A percentile compares a stretch with the other conserved stretches of the same genome.
Evolutionary conservation across 2,113 vertebrate genomes (phyloP).

Genomic region (Psilopsiagon aurifrons): DNA sequence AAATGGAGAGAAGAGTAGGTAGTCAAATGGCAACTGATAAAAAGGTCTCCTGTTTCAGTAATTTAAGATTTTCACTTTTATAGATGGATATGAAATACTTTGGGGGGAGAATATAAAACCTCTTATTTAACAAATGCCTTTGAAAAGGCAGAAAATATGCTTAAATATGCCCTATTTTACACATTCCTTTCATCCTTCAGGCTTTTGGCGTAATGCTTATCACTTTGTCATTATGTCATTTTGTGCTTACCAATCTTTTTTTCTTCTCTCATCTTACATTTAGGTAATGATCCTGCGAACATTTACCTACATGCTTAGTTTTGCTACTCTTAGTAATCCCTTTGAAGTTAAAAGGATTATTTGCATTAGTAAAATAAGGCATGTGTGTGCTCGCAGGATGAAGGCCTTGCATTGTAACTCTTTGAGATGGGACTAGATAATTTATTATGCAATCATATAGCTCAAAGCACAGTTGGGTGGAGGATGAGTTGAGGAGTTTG

Average conservation of each 20-base stretch:
- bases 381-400: conserved; percentile 11
- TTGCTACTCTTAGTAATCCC: conserved; percentile 35
- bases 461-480: neutral
- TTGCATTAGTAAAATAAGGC: conserved; percentile 55
- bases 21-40: neutral
- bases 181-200: conserved; percentile 30
- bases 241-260: conserved; percentile 34
- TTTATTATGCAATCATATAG: neutral
- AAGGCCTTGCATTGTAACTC: neutral
- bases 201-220: conserved; percentile 32
- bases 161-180: conserved; percentile 49
- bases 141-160: conserved; percentile 46
- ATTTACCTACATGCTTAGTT: conserved; percentile 39
- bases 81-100: neutral
- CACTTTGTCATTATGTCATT: conserved; percentile 37
- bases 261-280: neutral
- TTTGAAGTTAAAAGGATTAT: conserved; percentile 69
- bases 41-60: neutral
- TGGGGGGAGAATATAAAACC: neutral
- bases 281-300: conserved; percentile 16
- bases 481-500: neutral
- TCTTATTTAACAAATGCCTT: conserved; percentile 7
- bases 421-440: neutral
- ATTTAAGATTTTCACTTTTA: neutral
- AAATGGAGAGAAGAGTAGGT: neutral